Base-by-base conservation (phyloP, 2,888 invertebrate species). In the Dicycla oo region DNA sequence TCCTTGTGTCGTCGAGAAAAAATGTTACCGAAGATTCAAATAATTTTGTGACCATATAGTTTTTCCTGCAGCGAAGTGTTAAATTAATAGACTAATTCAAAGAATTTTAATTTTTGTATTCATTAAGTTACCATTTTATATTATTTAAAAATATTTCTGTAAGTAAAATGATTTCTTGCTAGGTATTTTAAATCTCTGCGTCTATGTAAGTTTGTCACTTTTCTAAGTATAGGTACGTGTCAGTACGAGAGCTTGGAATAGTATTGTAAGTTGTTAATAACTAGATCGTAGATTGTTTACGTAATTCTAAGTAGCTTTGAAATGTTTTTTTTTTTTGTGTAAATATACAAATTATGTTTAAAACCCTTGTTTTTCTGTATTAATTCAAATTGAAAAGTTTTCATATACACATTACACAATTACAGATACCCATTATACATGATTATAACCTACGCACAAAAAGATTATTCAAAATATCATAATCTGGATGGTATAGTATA, bases 271-370 rank as follows among this genome's bases (percentile, higher is more conserved):
- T 63, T 82, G 84, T 85, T 85, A 80, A 69, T 66, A 63, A 51
- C 30, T 82, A 82, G 82, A 69, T 49, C 38, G 15, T 84, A 86
- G 70, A 80, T 47, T 81, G 85, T 86, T 86, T 82, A 84, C 7
- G 40, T 92, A 89, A 83, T 88, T 87, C 57, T 90, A 87, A 82
- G 87, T 92, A 90, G 86, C 83, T 85, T 87, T 83, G 83, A 82
- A 78, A 80, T 83, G 84, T 87, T 90, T 91, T 89, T 90, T 91
- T 89, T 87, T 85, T 85, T 81, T 91, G 88, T 93, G 93, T 93
- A 94, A 94, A 94, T 94, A 93, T 89, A 94, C 82, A 79, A 75
- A 86, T 72, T 83, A 90, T 91, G 91, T 93, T 94, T 90, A 86
- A 89, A 87, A 86, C 0, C 26, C 43, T 67, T 38, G 51, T 56